Conservation (phyloP, 1,140 invertebrate species). For the Arion vulgaris region DNA sequence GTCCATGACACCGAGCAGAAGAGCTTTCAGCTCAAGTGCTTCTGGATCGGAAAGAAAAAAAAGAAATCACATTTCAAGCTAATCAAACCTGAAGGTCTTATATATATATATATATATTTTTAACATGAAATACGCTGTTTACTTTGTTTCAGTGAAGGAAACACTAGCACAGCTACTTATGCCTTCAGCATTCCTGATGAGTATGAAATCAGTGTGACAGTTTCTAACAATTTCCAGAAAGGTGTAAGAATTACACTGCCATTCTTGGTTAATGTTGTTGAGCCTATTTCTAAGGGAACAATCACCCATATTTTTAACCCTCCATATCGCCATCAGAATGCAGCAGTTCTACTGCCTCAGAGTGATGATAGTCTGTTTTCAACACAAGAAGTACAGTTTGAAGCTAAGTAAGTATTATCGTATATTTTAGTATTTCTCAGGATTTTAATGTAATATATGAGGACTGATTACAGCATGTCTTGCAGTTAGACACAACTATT, state of each 20-base stretch:
- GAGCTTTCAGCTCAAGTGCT: no score
- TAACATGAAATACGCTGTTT: background rate
- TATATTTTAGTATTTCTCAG: background rate
- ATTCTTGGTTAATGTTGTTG: slow-evolving; percentile 33
- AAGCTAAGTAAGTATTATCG: slow-evolving; percentile 26
- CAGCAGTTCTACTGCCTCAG: background rate
- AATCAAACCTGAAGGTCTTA: no score
- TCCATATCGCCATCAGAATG: background rate
- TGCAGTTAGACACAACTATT: no score
- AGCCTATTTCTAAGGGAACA: slow-evolving; percentile 14
- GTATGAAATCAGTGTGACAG: slow-evolving; percentile 41
- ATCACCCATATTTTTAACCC: background rate
- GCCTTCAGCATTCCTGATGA: slow-evolving; percentile 29
- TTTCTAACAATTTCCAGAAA: slow-evolving; percentile 42
- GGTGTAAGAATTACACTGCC: slow-evolving; percentile 32
- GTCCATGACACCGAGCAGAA: no score
- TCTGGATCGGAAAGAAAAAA: no score
- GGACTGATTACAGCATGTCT: no score
- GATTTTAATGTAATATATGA: no score
- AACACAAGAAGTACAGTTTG: slow-evolving; percentile 27
- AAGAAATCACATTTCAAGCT: no score
- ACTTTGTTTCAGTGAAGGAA: slow-evolving; percentile 38
- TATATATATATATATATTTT: no score
- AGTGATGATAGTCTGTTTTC: background rate
- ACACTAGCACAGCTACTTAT: slow-evolving; percentile 35